phyloP scores from a whole-genome alignment of 2,113 vertebrate genomes.

The Equus przewalskii region DNA sequence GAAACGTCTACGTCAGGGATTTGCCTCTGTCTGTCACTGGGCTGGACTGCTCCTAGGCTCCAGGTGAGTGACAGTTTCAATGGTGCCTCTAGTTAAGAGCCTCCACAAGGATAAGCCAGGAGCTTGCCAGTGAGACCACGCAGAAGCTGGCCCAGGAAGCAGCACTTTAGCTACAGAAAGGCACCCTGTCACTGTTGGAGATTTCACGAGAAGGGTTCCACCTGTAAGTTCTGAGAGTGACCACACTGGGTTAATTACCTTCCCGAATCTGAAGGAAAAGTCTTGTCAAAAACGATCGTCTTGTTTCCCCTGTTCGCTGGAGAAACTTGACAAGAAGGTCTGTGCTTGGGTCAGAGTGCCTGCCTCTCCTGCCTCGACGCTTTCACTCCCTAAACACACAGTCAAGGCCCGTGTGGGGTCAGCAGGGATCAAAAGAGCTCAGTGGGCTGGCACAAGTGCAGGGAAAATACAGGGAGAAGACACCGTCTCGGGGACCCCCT shows the following conservation, averaged over 20 bases:
- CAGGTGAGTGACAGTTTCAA: neutral
- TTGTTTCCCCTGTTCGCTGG: neutral
- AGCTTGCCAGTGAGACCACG: neutral
- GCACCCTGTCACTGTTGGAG: neutral
- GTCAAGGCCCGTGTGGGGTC: neutral
- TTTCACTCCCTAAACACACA: neutral
- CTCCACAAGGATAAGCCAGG: neutral
- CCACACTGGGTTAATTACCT: neutral
- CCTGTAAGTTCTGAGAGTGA: neutral
- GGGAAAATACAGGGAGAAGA: neutral
- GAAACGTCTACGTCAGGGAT: neutral
- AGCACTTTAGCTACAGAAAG: neutral
- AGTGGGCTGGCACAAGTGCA: too few relatives aligned
- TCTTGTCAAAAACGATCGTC: neutral
- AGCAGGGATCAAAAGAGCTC: too few relatives aligned
- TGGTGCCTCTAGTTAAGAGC: neutral
- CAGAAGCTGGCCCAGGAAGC: neutral
- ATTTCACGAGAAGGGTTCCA: neutral
- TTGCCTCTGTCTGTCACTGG: neutral
- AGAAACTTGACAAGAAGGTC: neutral
- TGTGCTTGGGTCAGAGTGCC: too few relatives aligned
- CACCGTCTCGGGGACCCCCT: neutral
- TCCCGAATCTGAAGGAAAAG: neutral
- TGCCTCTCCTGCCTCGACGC: neutral
- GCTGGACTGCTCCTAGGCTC: neutral